These are phyloP conservation scores for Chaenogobius annularis DNA, from an alignment of 2,113 vertebrate species.

Conservation along the genomic window DNA sequence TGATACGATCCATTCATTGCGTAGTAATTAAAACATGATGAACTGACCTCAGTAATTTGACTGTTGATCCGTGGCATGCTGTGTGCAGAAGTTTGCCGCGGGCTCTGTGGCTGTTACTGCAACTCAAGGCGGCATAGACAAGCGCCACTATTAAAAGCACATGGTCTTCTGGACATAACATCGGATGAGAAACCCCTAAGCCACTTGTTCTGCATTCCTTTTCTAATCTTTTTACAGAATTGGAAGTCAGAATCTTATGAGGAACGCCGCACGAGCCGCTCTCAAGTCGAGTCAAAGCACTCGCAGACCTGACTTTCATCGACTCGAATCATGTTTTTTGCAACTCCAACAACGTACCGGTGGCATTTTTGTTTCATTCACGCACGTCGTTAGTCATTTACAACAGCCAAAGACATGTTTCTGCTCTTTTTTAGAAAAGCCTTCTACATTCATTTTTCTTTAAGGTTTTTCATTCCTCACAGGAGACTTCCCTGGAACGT, in stretches of 20 bases:
- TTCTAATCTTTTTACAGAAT: conserved; percentile 42
- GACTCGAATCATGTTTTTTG: too few species aligned
- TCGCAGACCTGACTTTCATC: neutral
- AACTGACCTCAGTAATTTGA: too few species aligned
- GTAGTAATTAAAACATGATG: too few species aligned
- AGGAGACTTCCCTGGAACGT: too few species aligned
- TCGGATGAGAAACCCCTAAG: conserved; percentile 25
- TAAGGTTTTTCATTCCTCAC: too few species aligned
- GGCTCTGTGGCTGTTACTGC: conserved; percentile 12
- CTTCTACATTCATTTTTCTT: too few species aligned
- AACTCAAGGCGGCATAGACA: conserved; percentile 13
- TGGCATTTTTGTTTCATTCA: too few species aligned
- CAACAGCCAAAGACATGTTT: too few species aligned
- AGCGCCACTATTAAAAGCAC: conserved; percentile 6
- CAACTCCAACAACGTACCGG: too few species aligned
- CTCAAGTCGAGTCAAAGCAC: neutral
- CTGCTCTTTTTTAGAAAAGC: too few species aligned
- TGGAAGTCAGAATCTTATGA: neutral
- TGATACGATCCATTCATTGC: too few species aligned
- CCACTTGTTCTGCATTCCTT: conserved; percentile 42
- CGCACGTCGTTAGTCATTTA: too few species aligned
- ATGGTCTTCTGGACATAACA: neutral
- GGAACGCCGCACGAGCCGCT: neutral
- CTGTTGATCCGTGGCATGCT: neutral
- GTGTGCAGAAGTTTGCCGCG: neutral